Conservation (phyloP, 1,140 invertebrate species). For the Drosophila tristis region DNA sequence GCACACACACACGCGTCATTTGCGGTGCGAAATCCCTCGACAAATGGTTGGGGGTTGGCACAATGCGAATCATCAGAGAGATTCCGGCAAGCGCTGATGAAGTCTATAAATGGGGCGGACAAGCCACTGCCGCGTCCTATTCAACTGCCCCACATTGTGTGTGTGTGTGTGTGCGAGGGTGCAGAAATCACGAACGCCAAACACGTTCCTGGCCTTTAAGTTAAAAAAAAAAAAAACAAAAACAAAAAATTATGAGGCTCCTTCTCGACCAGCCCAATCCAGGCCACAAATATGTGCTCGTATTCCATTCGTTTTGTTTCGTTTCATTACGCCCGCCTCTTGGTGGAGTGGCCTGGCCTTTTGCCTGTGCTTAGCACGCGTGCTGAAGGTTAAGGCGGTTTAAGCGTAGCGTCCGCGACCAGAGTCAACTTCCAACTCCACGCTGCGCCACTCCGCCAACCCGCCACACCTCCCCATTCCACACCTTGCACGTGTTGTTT, state of each 20-base stretch:
- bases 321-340: conserved; percentile 44
- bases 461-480: not conserved
- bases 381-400: conserved; percentile 62
- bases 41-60: conserved; percentile 15
- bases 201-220: conserved; percentile 61
- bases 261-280: conserved; percentile 29
- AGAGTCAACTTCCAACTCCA: conserved; percentile 1
- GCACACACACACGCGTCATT: not conserved
- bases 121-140: conserved; percentile 18
- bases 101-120: too few relatives aligned
- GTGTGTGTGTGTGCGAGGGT: not conserved
- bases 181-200: conserved; percentile 50
- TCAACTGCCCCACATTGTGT: conserved; percentile 21
- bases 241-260: conserved; percentile 26
- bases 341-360: not conserved
- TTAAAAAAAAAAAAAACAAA: conserved; percentile 14
- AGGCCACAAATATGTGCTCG: conserved; percentile 1
- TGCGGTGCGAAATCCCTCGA: conserved; percentile 19
- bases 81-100: too few relatives aligned
- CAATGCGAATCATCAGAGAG: too few relatives aligned
- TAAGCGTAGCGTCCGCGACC: conserved; percentile 36
- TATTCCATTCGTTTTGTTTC: conserved; percentile 16
- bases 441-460: not conserved
- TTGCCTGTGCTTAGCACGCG: conserved; percentile 39
- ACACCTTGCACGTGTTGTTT: conserved; percentile 42